Evolutionary conservation across 2,888 invertebrate genomes (phyloP).

Genomic region (Sisyra terminalis): DNA sequence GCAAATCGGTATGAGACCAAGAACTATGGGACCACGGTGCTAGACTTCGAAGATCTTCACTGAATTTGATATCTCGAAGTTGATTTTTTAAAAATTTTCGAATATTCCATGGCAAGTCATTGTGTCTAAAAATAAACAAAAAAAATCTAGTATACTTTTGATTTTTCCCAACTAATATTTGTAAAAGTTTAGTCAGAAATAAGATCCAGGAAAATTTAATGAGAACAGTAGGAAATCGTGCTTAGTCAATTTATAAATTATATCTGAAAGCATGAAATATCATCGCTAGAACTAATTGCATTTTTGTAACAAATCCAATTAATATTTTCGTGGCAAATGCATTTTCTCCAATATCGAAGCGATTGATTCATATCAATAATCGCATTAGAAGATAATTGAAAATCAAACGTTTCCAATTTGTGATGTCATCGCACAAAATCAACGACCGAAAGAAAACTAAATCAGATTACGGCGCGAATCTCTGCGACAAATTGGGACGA

Average conservation of each 20-base stretch:
- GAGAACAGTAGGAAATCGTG: neutral
- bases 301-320: too few species aligned
- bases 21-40: constrained; percentile 59
- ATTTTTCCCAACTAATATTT: neutral
- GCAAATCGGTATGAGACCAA: constrained; percentile 67
- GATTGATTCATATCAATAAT: too few species aligned
- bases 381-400: too few species aligned
- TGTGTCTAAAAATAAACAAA: constrained; percentile 27
- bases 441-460: too few species aligned
- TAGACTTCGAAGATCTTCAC: constrained; percentile 48
- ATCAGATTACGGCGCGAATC: too few species aligned
- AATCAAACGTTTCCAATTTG: too few species aligned
- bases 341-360: too few species aligned
- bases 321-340: too few species aligned
- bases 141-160: neutral
- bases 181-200: neutral
- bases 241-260: neutral
- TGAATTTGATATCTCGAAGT: constrained; percentile 42
- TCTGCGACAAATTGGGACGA: too few species aligned
- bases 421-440: too few species aligned
- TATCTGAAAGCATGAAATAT: too few species aligned
- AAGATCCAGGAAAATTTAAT: neutral
- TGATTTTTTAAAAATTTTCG: constrained; percentile 54
- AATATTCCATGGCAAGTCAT: constrained; percentile 59
- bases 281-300: too few species aligned